These are phyloP conservation scores for Mungos mungo DNA, from an alignment of 2,113 vertebrate genomes.

Conservation along the genomic window DNA sequence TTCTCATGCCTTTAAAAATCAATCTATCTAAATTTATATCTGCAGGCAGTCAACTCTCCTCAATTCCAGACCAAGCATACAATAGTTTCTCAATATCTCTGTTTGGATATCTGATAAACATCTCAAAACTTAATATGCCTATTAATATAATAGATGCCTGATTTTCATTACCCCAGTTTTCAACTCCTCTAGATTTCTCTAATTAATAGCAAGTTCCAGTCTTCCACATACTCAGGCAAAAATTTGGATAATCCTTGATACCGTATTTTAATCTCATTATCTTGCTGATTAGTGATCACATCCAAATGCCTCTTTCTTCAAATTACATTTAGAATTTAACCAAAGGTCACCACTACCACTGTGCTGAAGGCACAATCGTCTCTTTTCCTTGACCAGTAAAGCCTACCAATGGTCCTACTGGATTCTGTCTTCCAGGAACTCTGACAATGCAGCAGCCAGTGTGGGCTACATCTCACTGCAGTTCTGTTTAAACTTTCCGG, in stretches of 20 bases:
- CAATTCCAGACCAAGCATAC: not conserved
- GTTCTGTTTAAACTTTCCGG: not conserved
- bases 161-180: not conserved
- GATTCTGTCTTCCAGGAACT: not conserved
- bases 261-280: not conserved
- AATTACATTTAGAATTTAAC: not conserved
- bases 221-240: not conserved
- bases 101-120: not conserved
- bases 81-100: not conserved
- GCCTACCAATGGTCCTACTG: not conserved
- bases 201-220: not conserved
- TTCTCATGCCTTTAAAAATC: not conserved
- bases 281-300: not conserved
- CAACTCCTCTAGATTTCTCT: not conserved
- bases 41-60: not conserved
- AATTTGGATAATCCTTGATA: not conserved
- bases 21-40: not conserved
- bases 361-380: not conserved
- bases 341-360: not conserved
- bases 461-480: not conserved
- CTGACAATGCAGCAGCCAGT: not conserved
- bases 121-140: not conserved
- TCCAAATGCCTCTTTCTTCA: not conserved
- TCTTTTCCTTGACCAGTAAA: not conserved
- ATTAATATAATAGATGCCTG: not conserved